A percentile compares a stretch with the other conserved stretches of the same genome.
These are phyloP conservation scores for Ramphastos sulfuratus DNA, from an alignment of 2,113 vertebrate genomes.

Conservation along the genomic window DNA sequence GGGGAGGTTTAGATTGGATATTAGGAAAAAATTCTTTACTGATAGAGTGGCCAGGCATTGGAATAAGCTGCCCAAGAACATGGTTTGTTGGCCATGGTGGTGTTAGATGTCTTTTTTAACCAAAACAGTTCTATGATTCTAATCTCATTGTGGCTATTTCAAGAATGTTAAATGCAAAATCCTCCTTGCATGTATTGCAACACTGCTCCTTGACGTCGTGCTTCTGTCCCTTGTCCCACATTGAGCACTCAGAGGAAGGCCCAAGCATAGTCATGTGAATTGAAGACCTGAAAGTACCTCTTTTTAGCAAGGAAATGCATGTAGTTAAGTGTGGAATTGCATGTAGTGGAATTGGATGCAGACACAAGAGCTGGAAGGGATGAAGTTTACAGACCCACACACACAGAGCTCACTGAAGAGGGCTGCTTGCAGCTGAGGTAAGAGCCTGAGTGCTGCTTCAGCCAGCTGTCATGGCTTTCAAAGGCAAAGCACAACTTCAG, in stretches of 20 bases:
- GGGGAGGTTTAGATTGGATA: too few relatives aligned
- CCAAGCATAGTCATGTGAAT: not conserved
- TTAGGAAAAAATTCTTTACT: too few relatives aligned
- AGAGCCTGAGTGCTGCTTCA: fast-evolving
- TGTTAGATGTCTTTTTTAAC: too few relatives aligned
- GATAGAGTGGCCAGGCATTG: too few relatives aligned
- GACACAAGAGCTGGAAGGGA: not conserved
- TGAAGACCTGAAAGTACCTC: not conserved
- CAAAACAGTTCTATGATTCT: not conserved
- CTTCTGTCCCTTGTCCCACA: not conserved
- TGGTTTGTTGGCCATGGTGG: too few relatives aligned
- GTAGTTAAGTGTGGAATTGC: not conserved
- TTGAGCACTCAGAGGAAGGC: not conserved
- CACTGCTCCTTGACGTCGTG: not conserved
- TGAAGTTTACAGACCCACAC: not conserved
- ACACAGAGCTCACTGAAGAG: not conserved
- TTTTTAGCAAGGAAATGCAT: not conserved
- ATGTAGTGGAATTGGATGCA: not conserved
- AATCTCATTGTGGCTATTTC: not conserved
- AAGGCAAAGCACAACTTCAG: not conserved
- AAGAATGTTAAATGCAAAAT: not conserved
- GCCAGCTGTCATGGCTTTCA: not conserved
- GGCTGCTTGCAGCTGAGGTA: not conserved
- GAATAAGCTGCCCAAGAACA: too few relatives aligned
- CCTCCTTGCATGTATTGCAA: not conserved